Percentiles rank a stretch among this genome's conserved stretches.
Evolutionary conservation across 2,888 invertebrate genomes (phyloP).

Genomic region (Macaria liturata): DNA sequence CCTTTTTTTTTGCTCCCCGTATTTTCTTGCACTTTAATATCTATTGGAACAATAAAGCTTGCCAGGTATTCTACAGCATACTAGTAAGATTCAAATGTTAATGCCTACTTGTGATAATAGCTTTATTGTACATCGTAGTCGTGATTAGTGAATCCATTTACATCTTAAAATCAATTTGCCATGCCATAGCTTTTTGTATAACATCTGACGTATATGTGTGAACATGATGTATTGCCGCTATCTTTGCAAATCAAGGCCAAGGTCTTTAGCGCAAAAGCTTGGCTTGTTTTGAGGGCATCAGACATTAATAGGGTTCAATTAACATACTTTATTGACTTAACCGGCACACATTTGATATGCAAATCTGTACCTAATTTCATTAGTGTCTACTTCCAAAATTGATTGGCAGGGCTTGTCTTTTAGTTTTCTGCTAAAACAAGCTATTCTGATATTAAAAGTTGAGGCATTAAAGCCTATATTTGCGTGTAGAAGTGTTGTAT

Average conservation of each 20-base stretch:
- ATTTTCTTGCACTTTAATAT: no score
- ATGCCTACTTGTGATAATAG: no score
- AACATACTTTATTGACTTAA: conserved; percentile 9
- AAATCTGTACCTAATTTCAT: conserved; percentile 5
- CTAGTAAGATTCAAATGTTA: no score
- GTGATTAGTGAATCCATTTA: no score
- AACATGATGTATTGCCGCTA: no score
- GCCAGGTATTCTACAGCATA: no score
- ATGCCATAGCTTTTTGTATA: no score
- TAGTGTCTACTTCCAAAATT: not conserved
- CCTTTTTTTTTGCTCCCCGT: no score
- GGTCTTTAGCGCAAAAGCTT: conserved; percentile 14
- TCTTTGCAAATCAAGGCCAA: conserved; percentile 13
- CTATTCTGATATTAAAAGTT: conserved; percentile 16
- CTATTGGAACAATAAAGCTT: no score
- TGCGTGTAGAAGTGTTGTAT: conserved; percentile 5
- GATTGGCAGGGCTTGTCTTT: not conserved
- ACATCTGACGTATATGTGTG: no score
- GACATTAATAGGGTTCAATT: conserved; percentile 13
- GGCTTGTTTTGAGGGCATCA: conserved; percentile 12
- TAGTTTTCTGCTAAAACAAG: conserved; percentile 7
- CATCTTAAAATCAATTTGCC: no score
- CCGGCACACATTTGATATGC: not conserved
- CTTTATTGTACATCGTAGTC: no score
- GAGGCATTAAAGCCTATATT: conserved; percentile 8